phyloP scores from a whole-genome alignment of 2,797 vertebrate genomes.

The Hoplostethus mediterraneus region DNA sequence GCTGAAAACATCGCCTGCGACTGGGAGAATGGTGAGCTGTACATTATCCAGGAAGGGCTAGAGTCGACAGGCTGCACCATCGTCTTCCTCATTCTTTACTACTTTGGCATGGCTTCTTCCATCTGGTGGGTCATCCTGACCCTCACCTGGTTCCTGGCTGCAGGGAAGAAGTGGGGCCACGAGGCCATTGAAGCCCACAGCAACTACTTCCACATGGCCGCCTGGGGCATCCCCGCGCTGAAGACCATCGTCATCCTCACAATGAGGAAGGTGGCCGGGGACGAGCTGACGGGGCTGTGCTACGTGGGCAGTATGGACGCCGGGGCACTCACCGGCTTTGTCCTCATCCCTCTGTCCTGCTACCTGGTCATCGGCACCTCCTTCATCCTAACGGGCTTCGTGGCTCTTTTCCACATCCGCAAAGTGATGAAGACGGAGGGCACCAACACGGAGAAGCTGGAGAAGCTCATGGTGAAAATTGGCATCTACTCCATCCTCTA shows the following conservation, averaged over 20 bases:
- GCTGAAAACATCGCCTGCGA: conserved; percentile 96
- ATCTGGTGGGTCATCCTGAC: conserved; percentile 99
- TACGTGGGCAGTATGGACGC: conserved; percentile 95
- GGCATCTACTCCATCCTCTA: conserved; percentile 98
- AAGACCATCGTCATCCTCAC: conserved; percentile 97
- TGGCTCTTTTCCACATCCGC: conserved; percentile 98
- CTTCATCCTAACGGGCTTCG: conserved; percentile 97
- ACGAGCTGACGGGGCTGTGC: conserved; percentile 96
- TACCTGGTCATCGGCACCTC: conserved; percentile 96
- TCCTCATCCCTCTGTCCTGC: conserved; percentile 95
- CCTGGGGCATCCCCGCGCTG: conserved; percentile 96
- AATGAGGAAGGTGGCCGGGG: conserved; percentile 95
- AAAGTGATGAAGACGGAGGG: conserved; percentile 98
- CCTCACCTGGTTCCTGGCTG: conserved; percentile 97
- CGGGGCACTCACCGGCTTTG: conserved; percentile 92
- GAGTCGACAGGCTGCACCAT: conserved; percentile 98
- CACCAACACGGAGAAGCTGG: conserved; percentile 98
- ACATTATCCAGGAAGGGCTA: conserved; percentile 96
- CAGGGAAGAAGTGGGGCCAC: conserved; percentile 98
- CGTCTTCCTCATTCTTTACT: conserved; percentile 98
- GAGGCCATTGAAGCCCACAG: conserved; percentile 98
- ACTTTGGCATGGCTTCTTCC: conserved; percentile 98
- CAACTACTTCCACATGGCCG: conserved; percentile 98
- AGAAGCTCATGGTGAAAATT: conserved; percentile 99
- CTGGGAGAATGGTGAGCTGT: conserved; percentile 92